These are phyloP conservation scores for Microtus ochrogaster DNA, from an alignment of 2,113 vertebrate species.

Conservation along the genomic window DNA sequence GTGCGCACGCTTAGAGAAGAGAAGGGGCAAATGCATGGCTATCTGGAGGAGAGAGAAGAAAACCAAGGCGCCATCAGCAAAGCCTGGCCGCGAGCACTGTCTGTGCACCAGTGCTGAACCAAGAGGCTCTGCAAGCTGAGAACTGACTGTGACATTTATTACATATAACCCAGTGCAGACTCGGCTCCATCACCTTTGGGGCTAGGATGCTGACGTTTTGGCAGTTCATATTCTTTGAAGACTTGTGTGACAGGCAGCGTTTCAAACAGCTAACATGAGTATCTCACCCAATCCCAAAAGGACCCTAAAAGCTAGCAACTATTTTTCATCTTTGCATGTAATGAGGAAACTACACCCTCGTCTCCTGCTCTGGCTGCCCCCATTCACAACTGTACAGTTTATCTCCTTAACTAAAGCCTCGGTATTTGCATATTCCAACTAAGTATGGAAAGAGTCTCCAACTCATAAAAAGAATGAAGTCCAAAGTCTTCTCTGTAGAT, in stretches of 20 bases:
- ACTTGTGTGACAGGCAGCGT: not conserved
- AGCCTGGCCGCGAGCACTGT: not conserved
- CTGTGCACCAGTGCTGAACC: fast-evolving
- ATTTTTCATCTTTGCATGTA: not conserved
- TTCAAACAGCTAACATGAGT: not conserved
- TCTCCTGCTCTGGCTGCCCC: not conserved
- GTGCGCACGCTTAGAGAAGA: not conserved
- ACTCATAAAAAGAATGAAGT: not conserved
- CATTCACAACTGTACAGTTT: not conserved
- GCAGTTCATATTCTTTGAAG: not conserved
- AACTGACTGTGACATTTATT: not conserved
- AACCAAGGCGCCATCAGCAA: not conserved
- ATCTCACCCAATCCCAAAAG: not conserved
- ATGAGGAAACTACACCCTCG: not conserved
- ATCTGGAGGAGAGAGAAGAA: not conserved
- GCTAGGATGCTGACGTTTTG: not conserved
- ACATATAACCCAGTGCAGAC: not conserved
- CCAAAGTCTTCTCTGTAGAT: not conserved
- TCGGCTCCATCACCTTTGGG: not conserved
- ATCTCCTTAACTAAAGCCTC: not conserved
- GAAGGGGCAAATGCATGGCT: not conserved
- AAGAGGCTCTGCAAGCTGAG: not conserved
- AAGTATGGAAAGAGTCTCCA: not conserved
- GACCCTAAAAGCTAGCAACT: not conserved
- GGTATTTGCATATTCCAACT: not conserved